Conservation (phyloP, 92 coral and sea anemone genomes). For the Palythoa grandiflora region DNA sequence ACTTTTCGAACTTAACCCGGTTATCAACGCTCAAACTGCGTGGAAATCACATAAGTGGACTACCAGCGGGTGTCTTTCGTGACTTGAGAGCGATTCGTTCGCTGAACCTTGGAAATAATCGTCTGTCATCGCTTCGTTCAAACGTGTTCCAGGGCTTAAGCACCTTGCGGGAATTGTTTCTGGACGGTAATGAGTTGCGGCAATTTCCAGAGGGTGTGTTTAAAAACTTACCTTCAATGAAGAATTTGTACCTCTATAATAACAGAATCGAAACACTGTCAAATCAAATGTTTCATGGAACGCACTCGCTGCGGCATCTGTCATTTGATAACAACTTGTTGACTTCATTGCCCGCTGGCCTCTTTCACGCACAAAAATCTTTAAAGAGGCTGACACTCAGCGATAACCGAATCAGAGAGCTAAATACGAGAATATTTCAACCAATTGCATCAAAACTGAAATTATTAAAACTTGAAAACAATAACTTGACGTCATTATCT, state of each 20-base stretch:
- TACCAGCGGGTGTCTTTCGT: constrained; percentile 85
- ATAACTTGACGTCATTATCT: constrained; percentile 76
- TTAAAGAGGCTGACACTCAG: constrained; percentile 72
- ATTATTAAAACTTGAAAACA: constrained; percentile 57
- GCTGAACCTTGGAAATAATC: constrained; percentile 82
- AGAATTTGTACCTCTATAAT: constrained; percentile 75
- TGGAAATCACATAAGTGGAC: constrained; percentile 74
- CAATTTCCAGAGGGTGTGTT: constrained; percentile 79
- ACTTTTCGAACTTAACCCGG: constrained; percentile 77
- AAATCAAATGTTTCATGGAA: constrained; percentile 71
- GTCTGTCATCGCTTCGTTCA: constrained; percentile 78
- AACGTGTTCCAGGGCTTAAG: constrained; percentile 76
- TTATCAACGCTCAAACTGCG: constrained; percentile 77
- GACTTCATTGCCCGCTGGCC: constrained; percentile 67
- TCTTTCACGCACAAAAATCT: constrained; percentile 63
- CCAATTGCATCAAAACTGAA: constrained; percentile 38
- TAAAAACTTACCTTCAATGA: constrained; percentile 77
- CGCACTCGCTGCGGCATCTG: constrained; percentile 68
- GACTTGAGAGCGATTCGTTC: constrained; percentile 78
- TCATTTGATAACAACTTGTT: constrained; percentile 75
- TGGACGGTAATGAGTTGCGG: constrained; percentile 80
- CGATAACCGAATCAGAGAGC: constrained; percentile 72
- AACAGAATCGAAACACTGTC: constrained; percentile 79
- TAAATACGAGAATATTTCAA: constrained; percentile 55
- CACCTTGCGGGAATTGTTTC: constrained; percentile 79